Evolutionary conservation across 2,888 invertebrate genomes (phyloP), one percentile per base, ranked within the genome.

Genomic region (Drosophila ezoana): DNA sequence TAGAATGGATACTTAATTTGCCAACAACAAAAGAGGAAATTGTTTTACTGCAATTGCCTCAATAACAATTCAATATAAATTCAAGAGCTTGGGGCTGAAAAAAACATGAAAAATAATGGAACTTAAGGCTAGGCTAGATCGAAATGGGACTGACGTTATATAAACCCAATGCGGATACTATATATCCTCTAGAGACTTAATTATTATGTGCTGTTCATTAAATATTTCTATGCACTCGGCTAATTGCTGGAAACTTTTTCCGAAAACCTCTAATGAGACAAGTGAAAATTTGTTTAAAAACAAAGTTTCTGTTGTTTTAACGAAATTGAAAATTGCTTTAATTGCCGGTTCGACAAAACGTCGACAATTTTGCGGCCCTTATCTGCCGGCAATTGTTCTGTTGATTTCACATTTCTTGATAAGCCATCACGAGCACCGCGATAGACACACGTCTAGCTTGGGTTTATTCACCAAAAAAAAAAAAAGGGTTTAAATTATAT

Each of bases 321-420:
- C 16, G 18, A 41, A 57, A 60, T 47, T 14, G 9, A 67, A 76
- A 75, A 72, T 69, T 43, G 52, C 60, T 66, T 57, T 79, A 79
- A 79, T 79, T 79, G 51, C 41, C 14, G 73, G 69, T 59, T 70
- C 56, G 48, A 75, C 61, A 61, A 65, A 70, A 66, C 38, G 69
- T 62, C 60, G 72, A 76, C 69, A 63, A 65, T 74, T 81, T 68
- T 38, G 28, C 49, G 16, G 35, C 41, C 28, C 79, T 81, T 79
- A 79, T 79, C 80, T 76, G 49, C 44, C 44, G 53, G 44, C 65
- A 68, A 57, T 79, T 66, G 76, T 73, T 63, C 73, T 64, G 66
- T 53, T 66, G 65, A 64, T 78, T 69, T 73, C 60, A 56, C 32
- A 57, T 68, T 52, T 38, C 51, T 37, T 68, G 79, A 79, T 79